Evolutionary conservation across 2,797 vertebrate species (phyloP).

Genomic region (Cyprinodon diabolis): DNA sequence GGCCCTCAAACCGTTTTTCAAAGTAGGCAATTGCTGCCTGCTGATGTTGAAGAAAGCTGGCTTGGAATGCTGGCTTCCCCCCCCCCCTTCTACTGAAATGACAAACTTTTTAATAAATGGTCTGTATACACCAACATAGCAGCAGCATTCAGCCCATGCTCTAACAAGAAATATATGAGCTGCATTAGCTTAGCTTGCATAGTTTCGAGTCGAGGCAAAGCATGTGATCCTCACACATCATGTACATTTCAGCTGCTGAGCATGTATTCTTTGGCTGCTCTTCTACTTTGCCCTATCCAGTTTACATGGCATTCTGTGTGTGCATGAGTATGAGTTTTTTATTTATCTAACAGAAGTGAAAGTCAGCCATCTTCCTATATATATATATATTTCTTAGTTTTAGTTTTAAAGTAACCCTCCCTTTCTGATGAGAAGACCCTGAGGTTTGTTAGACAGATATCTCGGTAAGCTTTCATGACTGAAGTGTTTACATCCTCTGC

Average conservation of each 20-base stretch:
- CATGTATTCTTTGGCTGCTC: slow-evolving; percentile 74
- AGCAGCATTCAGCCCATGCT: slow-evolving; percentile 43
- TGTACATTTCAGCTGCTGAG: slow-evolving; percentile 64
- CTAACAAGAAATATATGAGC: slow-evolving; percentile 31
- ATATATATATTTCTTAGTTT: slow-evolving; percentile 25
- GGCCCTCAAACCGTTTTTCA: slow-evolving; percentile 70
- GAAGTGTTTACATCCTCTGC: slow-evolving; percentile 68
- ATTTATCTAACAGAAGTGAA: slow-evolving; percentile 22
- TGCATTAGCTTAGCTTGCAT: slow-evolving; percentile 51
- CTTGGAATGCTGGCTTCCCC: slow-evolving; percentile 57
- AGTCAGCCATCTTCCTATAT: slow-evolving; percentile 14
- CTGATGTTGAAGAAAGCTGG: slow-evolving; percentile 75
- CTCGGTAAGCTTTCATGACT: slow-evolving; percentile 65
- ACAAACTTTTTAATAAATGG: slow-evolving; percentile 22
- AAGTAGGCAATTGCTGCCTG: slow-evolving; percentile 71
- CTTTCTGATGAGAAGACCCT: slow-evolving; percentile 34
- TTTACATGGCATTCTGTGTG: slow-evolving; percentile 54
- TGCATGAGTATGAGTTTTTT: slow-evolving; percentile 39
- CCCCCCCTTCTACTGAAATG: slow-evolving; percentile 19
- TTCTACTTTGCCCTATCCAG: slow-evolving; percentile 66
- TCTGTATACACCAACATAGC: slow-evolving; percentile 24
- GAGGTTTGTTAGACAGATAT: slow-evolving; percentile 69
- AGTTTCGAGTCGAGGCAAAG: slow-evolving; percentile 57
- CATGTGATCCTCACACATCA: slow-evolving; percentile 61
- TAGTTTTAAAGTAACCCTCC: slow-evolving; percentile 4